Percentiles rank a stretch among this genome's conserved stretches.
Conservation (phyloP, 2,888 invertebrate species). For the Drosophila kuntzei region DNA sequence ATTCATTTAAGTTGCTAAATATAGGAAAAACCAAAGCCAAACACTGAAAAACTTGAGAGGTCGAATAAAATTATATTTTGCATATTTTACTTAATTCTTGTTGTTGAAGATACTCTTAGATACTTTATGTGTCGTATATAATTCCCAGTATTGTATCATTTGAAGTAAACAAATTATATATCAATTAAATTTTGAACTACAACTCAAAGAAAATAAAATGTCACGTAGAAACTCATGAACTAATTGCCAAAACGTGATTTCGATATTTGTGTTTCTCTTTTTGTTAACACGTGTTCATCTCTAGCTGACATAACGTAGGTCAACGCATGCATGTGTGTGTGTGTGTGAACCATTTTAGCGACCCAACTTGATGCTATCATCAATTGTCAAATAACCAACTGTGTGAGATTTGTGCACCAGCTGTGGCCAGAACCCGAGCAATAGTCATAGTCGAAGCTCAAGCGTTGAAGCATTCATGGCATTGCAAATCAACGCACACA, state of each 20-base stretch:
- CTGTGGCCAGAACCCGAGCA: conserved; percentile 58
- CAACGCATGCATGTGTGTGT: conserved; percentile 24
- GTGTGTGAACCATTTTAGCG: conserved; percentile 60
- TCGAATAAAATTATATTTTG: too few species aligned
- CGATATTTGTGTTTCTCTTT: conserved; percentile 19
- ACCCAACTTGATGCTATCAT: conserved; percentile 80
- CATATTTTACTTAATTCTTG: not conserved
- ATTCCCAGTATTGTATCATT: too few species aligned
- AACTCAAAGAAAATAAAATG: not conserved
- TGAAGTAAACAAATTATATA: conserved; percentile 3
- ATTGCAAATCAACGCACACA: conserved; percentile 68
- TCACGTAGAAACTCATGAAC: conserved; percentile 37
- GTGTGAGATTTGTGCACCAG: conserved; percentile 79
- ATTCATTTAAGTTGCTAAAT: conserved; percentile 1
- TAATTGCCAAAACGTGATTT: conserved; percentile 58
- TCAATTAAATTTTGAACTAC: conserved; percentile 3
- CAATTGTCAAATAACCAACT: conserved; percentile 82
- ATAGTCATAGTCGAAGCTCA: conserved; percentile 26
- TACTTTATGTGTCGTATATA: not conserved
- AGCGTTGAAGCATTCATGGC: conserved; percentile 80
- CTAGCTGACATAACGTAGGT: conserved; percentile 36
- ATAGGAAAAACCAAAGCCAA: not conserved
- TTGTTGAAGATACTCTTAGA: not conserved
- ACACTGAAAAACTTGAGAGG: too few species aligned
- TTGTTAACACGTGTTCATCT: conserved; percentile 59